Percentiles rank a stretch among this genome's conserved stretches.
Conservation (phyloP, 2,113 vertebrate genomes). For the Vireo altiloquus region DNA sequence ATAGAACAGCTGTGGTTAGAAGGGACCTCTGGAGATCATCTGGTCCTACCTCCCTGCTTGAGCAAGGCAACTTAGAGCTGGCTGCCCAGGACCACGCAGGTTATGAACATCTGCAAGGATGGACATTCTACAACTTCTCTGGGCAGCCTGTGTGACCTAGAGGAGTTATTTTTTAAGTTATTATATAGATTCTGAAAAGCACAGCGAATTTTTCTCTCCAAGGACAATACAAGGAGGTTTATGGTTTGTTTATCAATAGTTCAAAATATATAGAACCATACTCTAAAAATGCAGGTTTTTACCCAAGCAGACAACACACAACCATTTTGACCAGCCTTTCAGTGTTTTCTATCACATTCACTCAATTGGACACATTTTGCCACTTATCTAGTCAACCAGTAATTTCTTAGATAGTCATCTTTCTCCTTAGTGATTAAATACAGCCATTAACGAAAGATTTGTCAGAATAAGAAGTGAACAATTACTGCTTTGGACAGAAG, state of each 20-base stretch:
- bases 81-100: background rate
- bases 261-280: background rate
- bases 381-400: background rate
- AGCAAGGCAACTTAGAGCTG: background rate
- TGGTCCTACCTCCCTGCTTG: rapidly evolving
- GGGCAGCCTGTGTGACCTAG: background rate
- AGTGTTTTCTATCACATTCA: background rate
- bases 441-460: background rate
- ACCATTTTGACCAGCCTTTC: background rate
- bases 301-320: background rate
- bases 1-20: background rate
- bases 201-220: background rate
- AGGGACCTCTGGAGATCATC: background rate
- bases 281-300: background rate
- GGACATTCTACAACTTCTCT: background rate
- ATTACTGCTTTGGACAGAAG: background rate
- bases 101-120: background rate
- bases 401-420: background rate
- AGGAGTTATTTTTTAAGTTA: background rate
- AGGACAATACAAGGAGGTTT: background rate
- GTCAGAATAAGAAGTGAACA: background rate
- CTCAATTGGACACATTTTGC: background rate
- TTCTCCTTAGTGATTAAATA: background rate
- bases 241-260: background rate
- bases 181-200: background rate